These are phyloP conservation scores for Buphagus erythrorhynchus DNA, from an alignment of 2,797 vertebrate species.

Conservation along the genomic window DNA sequence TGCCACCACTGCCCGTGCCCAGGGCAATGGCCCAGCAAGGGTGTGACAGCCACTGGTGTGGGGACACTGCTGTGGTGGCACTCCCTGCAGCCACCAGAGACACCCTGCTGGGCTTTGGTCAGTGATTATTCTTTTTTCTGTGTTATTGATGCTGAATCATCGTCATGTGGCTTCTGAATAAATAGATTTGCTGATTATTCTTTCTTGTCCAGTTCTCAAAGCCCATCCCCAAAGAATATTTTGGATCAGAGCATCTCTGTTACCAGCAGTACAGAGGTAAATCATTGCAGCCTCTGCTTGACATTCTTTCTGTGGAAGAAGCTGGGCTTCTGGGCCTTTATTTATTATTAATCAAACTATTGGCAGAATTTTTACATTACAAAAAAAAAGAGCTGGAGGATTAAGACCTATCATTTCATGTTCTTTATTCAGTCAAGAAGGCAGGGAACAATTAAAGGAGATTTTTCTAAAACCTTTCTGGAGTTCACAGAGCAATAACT, in stretches of 20 bases:
- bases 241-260: background rate
- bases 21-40: background rate
- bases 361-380: background rate
- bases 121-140: background rate
- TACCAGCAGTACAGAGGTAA: background rate
- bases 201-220: background rate
- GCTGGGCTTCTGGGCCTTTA: background rate
- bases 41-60: background rate
- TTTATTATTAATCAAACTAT: background rate
- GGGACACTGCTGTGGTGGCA: background rate
- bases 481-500: background rate
- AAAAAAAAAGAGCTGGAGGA: background rate
- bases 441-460: background rate
- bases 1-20: accelerated
- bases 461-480: background rate
- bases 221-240: background rate
- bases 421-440: background rate
- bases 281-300: background rate
- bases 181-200: background rate
- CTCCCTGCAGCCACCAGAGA: background rate
- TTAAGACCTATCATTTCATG: background rate
- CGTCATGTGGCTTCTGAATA: background rate
- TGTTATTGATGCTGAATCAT: background rate
- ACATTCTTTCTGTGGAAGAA: background rate
- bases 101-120: background rate